Conservation (phyloP, 92 coral and sea anemone genomes). For the Epizoanthus rinbou region DNA sequence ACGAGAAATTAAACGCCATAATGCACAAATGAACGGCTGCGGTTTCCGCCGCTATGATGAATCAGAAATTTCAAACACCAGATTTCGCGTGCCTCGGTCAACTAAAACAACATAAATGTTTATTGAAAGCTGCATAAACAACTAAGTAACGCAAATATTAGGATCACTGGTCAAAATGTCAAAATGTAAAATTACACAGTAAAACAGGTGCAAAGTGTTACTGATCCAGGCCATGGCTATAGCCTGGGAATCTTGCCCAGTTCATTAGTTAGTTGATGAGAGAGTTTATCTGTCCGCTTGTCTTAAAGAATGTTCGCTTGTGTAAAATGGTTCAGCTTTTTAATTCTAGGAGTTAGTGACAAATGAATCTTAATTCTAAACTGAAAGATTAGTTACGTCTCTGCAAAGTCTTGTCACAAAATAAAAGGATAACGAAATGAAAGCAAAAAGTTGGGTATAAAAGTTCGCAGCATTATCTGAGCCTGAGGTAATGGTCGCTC, state of each 20-base stretch:
- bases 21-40: slow-evolving; percentile 11
- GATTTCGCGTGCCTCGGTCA: no score
- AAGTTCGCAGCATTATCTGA: no score
- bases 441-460: no score
- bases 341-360: no score
- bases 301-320: no score
- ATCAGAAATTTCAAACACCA: not conserved
- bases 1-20: slow-evolving; percentile 23
- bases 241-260: not conserved
- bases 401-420: no score
- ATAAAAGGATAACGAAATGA: no score
- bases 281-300: no score
- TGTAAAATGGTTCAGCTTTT: no score
- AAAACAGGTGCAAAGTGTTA: slow-evolving; percentile 3
- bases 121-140: not conserved
- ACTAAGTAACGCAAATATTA: not conserved
- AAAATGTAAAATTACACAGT: not conserved
- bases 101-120: not conserved
- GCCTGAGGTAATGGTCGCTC: not conserved
- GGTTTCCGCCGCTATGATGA: slow-evolving; percentile 7
- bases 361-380: no score
- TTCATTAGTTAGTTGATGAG: not conserved
- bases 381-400: no score
- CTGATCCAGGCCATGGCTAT: not conserved
- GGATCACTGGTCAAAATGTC: not conserved